These are phyloP conservation scores for Calliopsis andreniformis DNA, from an alignment of 1,140 invertebrate species.

Conservation along the genomic window DNA sequence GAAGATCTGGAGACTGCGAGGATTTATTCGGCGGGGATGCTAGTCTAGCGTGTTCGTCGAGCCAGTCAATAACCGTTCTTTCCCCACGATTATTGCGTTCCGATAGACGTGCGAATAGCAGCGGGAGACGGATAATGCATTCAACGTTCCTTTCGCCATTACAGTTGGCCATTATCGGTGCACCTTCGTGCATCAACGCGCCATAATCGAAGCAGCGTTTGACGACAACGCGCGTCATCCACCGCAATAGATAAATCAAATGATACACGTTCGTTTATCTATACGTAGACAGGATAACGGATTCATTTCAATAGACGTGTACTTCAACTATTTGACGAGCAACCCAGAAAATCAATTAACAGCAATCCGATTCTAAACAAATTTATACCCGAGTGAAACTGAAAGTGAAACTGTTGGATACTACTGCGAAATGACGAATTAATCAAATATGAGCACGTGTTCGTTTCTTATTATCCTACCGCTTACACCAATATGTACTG, in stretches of 20 bases:
- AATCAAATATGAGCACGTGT: too few relatives aligned
- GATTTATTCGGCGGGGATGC: background rate
- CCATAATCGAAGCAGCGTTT: conserved; percentile 13
- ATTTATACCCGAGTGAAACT: too few relatives aligned
- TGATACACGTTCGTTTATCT: conserved; percentile 42
- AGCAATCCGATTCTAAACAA: too few relatives aligned
- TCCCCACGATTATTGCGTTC: conserved; percentile 13
- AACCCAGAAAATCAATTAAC: conserved; percentile 50
- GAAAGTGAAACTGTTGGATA: too few relatives aligned
- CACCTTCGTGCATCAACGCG: conserved; percentile 37
- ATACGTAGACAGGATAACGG: conserved; percentile 47
- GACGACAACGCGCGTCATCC: conserved; percentile 1
- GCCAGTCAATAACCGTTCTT: background rate
- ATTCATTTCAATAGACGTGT: conserved; percentile 59
- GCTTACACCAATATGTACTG: too few relatives aligned
- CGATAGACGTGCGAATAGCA: background rate
- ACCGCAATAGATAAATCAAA: conserved; percentile 64
- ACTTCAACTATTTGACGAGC: conserved; percentile 64
- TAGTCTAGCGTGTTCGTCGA: background rate
- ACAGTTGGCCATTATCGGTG: conserved; percentile 47
- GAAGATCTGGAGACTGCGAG: too few relatives aligned
- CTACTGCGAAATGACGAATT: too few relatives aligned
- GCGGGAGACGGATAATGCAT: conserved; percentile 29
- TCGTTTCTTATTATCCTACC: too few relatives aligned
- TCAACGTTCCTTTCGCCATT: conserved; percentile 37